phyloP scores from a whole-genome alignment of 2,888 invertebrate species.

The Yponomeuta evonymella region DNA sequence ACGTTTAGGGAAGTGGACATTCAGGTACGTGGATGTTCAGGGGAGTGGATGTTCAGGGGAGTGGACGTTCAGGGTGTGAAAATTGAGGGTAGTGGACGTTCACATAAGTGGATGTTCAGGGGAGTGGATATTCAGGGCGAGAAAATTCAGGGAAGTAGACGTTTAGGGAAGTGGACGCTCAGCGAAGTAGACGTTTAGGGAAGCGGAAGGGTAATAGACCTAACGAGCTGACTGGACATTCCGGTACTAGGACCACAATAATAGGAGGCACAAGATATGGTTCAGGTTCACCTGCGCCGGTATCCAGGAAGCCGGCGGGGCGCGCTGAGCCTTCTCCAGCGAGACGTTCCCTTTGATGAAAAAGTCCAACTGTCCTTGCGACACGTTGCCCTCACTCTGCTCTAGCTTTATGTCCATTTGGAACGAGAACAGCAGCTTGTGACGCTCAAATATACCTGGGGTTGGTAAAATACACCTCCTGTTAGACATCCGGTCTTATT shows the following conservation, averaged over 20 bases:
- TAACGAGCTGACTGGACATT: neutral
- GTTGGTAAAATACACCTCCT: neutral
- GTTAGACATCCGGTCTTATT: too few species aligned
- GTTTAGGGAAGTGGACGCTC: too few species aligned
- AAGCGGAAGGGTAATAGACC: neutral
- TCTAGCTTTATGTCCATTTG: constrained; percentile 92
- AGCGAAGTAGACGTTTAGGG: neutral
- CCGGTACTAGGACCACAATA: neutral
- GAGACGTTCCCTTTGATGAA: constrained; percentile 92
- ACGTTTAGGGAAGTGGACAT: too few species aligned
- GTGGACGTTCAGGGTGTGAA: too few species aligned
- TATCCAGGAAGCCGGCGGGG: constrained; percentile 84
- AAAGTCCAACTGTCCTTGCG: constrained; percentile 87
- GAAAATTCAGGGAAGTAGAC: too few species aligned
- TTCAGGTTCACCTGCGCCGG: constrained; percentile 60
- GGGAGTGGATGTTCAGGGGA: too few species aligned
- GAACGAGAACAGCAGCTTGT: constrained; percentile 93
- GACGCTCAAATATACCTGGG: constrained; percentile 90
- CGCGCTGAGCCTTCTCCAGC: constrained; percentile 81
- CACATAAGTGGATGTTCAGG: too few species aligned
- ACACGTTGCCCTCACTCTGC: constrained; percentile 79
- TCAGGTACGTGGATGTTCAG: too few species aligned
- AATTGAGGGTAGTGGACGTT: too few species aligned
- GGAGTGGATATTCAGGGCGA: too few species aligned
- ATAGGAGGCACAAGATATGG: neutral